Percentiles rank a stretch among this genome's conserved stretches.
Conservation (phyloP, 2,113 vertebrate species). For the Microcebus griseorufus region DNA sequence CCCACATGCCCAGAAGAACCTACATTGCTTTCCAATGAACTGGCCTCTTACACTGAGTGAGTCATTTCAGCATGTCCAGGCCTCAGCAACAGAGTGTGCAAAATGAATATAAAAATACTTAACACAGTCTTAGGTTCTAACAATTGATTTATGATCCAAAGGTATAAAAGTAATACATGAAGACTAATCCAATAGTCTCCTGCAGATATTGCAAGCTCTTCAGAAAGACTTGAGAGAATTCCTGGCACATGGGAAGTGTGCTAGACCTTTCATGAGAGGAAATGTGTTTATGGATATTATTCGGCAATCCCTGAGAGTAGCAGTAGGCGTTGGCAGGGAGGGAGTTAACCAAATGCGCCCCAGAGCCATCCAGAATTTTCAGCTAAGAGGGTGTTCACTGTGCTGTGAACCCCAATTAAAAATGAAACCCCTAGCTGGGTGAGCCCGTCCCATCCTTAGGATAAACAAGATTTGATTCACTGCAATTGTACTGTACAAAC, state of each 20-base stretch:
- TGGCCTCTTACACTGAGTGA: not conserved
- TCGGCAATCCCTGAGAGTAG: not conserved
- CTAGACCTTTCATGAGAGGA: not conserved
- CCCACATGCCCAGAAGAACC: not conserved
- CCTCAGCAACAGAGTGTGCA: not conserved
- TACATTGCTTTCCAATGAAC: not conserved
- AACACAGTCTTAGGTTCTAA: rapidly evolving
- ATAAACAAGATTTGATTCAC: constrained; percentile 75
- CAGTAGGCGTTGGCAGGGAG: constrained; percentile 9
- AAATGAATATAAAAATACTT: not conserved
- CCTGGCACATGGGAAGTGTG: not conserved
- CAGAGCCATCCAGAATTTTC: constrained; percentile 61
- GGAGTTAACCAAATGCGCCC: constrained; percentile 61
- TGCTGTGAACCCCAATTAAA: constrained; percentile 79
- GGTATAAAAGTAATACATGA: not conserved
- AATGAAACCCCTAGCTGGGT: constrained; percentile 66
- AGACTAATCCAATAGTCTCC: not conserved
- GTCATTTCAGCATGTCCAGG: not conserved
- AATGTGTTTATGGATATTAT: not conserved
- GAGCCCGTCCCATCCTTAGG: constrained; percentile 49
- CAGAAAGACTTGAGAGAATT: not conserved
- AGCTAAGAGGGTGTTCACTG: constrained; percentile 67
- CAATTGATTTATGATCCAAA: not conserved
- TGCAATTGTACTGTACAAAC: not conserved
- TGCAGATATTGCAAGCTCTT: not conserved